These are phyloP conservation scores for Avahi laniger DNA, from an alignment of 2,797 vertebrate genomes.

Conservation along the genomic window DNA sequence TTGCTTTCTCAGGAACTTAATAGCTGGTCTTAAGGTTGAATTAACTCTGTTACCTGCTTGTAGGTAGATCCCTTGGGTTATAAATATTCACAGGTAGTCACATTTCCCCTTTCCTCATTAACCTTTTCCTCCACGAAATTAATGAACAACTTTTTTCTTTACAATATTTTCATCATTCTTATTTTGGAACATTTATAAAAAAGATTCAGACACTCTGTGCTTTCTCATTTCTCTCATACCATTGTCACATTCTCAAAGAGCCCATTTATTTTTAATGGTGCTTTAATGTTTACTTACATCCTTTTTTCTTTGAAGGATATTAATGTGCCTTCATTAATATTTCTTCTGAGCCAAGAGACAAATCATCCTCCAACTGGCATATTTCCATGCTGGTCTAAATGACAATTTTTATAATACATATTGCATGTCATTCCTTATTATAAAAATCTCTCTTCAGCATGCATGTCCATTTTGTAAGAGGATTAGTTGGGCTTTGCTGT, in stretches of 20 bases:
- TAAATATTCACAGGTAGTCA: neutral
- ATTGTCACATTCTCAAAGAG: neutral
- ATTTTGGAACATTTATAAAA: neutral
- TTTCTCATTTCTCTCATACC: neutral
- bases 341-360: conserved; percentile 45
- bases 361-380: neutral
- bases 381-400: neutral
- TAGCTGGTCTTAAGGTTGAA: neutral
- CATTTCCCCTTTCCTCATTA: neutral
- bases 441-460: conserved; percentile 15
- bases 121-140: neutral
- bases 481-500: conserved; percentile 51
- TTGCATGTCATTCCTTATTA: conserved; percentile 39
- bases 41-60: neutral
- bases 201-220: neutral
- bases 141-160: neutral
- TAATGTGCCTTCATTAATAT: conserved; percentile 46
- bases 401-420: conserved; percentile 51
- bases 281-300: neutral
- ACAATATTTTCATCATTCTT: neutral
- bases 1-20: neutral
- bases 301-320: conserved; percentile 13
- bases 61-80: neutral
- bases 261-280: neutral
- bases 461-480: conserved; percentile 61